Percentiles rank a stretch among this genome's conserved stretches.
phyloP scores from a whole-genome alignment of 35 echinoderm and acorn worm genomes.

The Ophiothrix spiculata region DNA sequence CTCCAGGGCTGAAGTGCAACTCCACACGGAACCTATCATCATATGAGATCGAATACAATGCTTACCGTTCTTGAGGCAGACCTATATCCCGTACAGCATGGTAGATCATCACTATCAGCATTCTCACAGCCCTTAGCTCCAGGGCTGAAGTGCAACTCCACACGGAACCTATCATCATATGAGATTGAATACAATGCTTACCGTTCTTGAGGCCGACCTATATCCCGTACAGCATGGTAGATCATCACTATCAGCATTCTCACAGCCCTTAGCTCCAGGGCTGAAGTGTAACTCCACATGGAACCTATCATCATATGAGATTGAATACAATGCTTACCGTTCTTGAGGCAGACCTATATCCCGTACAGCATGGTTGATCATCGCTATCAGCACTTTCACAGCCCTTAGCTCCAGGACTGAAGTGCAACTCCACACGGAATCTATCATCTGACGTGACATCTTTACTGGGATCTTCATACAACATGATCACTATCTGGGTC shows the following conservation, averaged over 20 bases:
- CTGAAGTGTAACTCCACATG: constrained; percentile 96
- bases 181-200: constrained; percentile 30
- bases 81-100: constrained; percentile 64
- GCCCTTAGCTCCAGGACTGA: constrained; percentile 93
- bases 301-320: too few relatives aligned
- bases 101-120: constrained; percentile 50
- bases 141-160: constrained; percentile 97
- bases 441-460: constrained; percentile 82
- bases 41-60: too few relatives aligned
- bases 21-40: constrained; percentile 94
- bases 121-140: constrained; percentile 83
- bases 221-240: constrained; percentile 63
- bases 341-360: constrained; percentile 61
- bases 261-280: constrained; percentile 85
- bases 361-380: constrained; percentile 48
- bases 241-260: constrained; percentile 53
- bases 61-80: constrained; percentile 62
- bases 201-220: constrained; percentile 57
- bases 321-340: constrained; percentile 44
- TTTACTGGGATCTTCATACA: constrained; percentile 97
- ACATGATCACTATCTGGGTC: constrained; percentile 98
- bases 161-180: constrained; percentile 89
- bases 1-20: constrained; percentile 96
- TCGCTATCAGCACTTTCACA: constrained; percentile 61
- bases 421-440: constrained; percentile 93